Base-by-base conservation (phyloP, 2,888 invertebrate genomes). In the Hyposoter dolosus region DNA sequence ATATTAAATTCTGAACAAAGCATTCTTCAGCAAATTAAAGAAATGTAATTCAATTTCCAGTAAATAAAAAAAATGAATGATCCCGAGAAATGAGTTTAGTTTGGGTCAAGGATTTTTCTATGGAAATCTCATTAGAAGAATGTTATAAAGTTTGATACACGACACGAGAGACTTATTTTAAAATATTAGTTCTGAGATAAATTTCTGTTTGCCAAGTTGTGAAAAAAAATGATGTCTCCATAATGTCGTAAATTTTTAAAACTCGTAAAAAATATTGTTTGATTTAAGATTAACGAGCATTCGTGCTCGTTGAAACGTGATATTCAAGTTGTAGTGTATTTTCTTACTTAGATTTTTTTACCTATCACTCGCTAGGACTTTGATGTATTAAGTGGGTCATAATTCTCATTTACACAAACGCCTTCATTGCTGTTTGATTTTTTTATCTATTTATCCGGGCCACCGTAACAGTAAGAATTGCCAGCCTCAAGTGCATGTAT, bases 271-370 rank as follows among this genome's bases (percentile, higher is more conserved):
- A 53, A 69, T n/a, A 17, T 72, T 53, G 35, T 72, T 71, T 71
- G 71, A 72, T 47, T 50, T 53, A 17, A n/a, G 71, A 72, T 72
- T 53, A 7, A n/a, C n/a, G 53, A 72, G 40, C 40, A 72, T 53
- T 50, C 53, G 35, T 35, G 53, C 53, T 53, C 35, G 12, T 53
- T 12, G 9, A 10, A 66, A 40, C 65, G 35, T 66, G 65, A 66
- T 65, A 35, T 66, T 66, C 15, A 28, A 15, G 28, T 60, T 28
- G 4, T 47, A n/a, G 17, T 32, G 17, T 47, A 15, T 47, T n/a
- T 53, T 28, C 35, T 72, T 3, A 12, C 71, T 17, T 32, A n/a
- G 17, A 9, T 19, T 17, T 74, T n/a, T 56, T 32, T 9, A 56
- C 10, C 56, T 43, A 35, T 43, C 56, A 23, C 43, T 23, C 19